A percentile compares a stretch with the other conserved stretches of the same genome.
These are phyloP conservation scores for Apistogramma diplotaenia DNA, from an alignment of 2,113 vertebrate genomes.

Conservation along the genomic window DNA sequence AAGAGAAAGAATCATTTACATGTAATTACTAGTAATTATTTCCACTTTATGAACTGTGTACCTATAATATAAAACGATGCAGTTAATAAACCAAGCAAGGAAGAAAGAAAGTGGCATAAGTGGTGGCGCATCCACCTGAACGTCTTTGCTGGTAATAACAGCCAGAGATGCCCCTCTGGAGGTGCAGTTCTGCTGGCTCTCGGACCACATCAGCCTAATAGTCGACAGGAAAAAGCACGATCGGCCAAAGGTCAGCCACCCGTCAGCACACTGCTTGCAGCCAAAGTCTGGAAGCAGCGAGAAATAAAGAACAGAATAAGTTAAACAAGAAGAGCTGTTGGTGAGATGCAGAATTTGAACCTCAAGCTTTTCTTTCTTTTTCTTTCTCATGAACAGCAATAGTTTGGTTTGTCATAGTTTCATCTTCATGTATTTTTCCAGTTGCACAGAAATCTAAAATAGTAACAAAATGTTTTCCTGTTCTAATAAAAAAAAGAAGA, in stretches of 20 bases:
- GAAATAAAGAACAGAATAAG: background rate
- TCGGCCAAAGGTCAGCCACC: constrained; percentile 46
- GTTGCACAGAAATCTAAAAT: background rate
- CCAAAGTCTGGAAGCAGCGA: background rate
- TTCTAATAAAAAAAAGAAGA: background rate
- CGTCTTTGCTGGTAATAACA: constrained; percentile 12
- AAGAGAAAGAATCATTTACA: background rate
- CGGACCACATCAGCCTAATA: constrained; percentile 44
- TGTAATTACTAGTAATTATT: background rate
- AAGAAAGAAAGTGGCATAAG: background rate
- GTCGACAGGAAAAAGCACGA: constrained; percentile 68
- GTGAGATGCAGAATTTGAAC: too few species aligned
- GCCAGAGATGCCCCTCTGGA: constrained; percentile 62
- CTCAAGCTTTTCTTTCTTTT: background rate
- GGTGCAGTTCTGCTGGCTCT: constrained; percentile 57
- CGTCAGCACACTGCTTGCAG: constrained; percentile 23
- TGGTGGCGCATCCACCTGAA: constrained; percentile 57
- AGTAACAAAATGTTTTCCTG: background rate
- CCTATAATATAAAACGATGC: background rate
- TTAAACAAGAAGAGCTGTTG: background rate
- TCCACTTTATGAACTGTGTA: background rate
- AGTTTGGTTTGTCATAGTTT: background rate
- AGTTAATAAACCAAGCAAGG: background rate
- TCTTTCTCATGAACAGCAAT: background rate
- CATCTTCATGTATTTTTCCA: background rate